Evolutionary conservation across 2,888 invertebrate genomes (phyloP), one percentile per base, ranked within the genome.

Genomic region (Cheilosia scutellata): DNA sequence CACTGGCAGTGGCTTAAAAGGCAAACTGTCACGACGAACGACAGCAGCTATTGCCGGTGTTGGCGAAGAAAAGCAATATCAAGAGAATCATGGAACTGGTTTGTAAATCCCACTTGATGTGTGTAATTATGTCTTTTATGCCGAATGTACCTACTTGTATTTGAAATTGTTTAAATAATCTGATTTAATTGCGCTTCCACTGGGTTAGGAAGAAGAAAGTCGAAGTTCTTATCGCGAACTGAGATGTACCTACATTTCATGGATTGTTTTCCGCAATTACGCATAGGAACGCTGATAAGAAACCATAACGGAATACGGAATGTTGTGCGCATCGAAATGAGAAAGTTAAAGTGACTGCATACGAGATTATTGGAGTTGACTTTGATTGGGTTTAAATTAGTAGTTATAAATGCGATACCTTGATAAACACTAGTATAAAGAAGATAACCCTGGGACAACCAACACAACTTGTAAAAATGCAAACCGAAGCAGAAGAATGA

Each of bases 81-180:
- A 11, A 37, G 11, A 37, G 33, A 37, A 31, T 2, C 31, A 65
- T 72, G 66, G 60, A 66, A 77, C 77, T 62, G 51, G 77, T 77
- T 77, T 40, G 37, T 4, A 37, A 16, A 53, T 29, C n/a, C 5
- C 33, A 68, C 31, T 58, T n/a, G 16, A 51, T 31, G 51, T 40
- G 42, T 60, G 42, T 76, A 76, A 60, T 68, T 76, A 62, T 68
- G 51, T 60, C 33, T 62, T 42, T 47, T 11, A 37, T 37, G 11
- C 37, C 37, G 11, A 37, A 37, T 11, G 37, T 37, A 37, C n/a
- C n/a, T n/a, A n/a, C 9, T 11, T 37, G 33, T 33, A 9, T 33
- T 9, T 37, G 11, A 11, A 37, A 37, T 37, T 37, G 37, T 37
- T 37, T 37, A 37, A 70, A 62, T 20, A n/a, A 40, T 53, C 53